Evolutionary conservation across 2,797 vertebrate species (phyloP), one percentile per base, ranked within the genome.

Genomic region (Poecilia velifera): DNA sequence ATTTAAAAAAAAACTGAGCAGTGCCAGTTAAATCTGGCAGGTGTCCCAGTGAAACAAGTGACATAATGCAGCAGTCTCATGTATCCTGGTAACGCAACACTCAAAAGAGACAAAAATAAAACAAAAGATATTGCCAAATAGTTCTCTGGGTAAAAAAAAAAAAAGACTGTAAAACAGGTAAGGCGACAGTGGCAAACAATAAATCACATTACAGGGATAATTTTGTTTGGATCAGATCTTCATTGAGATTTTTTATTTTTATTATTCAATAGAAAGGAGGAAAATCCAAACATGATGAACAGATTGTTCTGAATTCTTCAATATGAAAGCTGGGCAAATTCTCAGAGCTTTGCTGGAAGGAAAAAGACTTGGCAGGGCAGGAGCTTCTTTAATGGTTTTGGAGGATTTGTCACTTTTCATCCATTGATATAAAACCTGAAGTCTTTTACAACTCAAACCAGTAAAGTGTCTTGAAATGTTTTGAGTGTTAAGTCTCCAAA

Each of bases 1-100:
- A 55, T 20, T 22, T 72, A 22, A 51, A 51, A 53, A 53, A n/a
- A 12, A 75, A 81, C 47, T 41, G 55, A 76, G 73, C 68, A 22
- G 20, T 78, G 80, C 79, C 75, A 75, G 73, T 76, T 20, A 77
- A 77, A 43, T 66, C 73, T 86, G 90, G 82, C 80, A 73, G 20
- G 73, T 46, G 71, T 89, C 91, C 90, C 90, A 91, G 78, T 71
- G 77, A 91, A 91, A 89, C 83, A 92, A 80, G 78, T 85, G 85
- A 90, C 87, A 76, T 79, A 77, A 86, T 80, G 79, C 46, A 78
- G 82, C 53, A 6, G 84, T 78, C 75, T 76, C n/a, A 57, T 70
- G 89, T 91, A 86, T 86, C 89, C 86, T 81, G 34, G 87, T 86
- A 84, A 91, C 90, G 78, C 86, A 87, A 87, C 79, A 72, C 47